Percentiles rank a stretch among this genome's conserved stretches.
phyloP scores from a whole-genome alignment of 2,113 vertebrate species.

The Oxyruncus cristatus region DNA sequence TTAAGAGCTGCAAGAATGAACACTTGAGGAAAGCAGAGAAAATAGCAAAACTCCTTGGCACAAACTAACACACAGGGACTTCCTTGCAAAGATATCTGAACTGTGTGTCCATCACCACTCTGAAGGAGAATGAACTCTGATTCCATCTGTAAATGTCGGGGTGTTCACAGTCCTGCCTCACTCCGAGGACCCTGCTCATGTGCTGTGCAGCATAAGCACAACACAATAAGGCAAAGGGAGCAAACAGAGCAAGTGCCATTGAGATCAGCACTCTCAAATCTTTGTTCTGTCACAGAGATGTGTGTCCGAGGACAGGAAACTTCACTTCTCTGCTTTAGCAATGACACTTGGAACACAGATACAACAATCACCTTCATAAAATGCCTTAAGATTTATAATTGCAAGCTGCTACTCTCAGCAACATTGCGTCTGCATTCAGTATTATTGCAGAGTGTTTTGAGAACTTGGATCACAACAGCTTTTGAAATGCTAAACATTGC shows the following conservation, averaged over 20 bases:
- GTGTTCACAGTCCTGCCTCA: not conserved
- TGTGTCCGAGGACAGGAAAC: not conserved
- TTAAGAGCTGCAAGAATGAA: not conserved
- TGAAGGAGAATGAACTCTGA: not conserved
- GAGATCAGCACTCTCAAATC: fast-evolving
- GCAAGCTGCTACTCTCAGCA: not conserved
- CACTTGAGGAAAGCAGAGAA: not conserved
- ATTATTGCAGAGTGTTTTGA: not conserved
- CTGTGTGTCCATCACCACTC: not conserved
- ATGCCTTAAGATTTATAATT: not conserved
- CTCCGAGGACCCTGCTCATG: not conserved
- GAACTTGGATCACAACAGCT: not conserved
- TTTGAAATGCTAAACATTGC: not conserved
- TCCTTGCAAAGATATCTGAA: not conserved
- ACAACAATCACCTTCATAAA: not conserved
- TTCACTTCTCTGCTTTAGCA: not conserved
- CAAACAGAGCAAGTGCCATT: not conserved
- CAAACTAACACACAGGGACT: not conserved
- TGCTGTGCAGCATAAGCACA: fast-evolving
- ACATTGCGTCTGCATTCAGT: not conserved
- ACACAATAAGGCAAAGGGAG: not conserved
- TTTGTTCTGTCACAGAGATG: not conserved
- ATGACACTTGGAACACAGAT: not conserved
- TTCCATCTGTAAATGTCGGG: not conserved
- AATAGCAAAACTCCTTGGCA: not conserved